Percentiles rank a stretch among this genome's conserved stretches.
phyloP scores from a whole-genome alignment of 2,113 vertebrate species.

The Bos javanicus region DNA sequence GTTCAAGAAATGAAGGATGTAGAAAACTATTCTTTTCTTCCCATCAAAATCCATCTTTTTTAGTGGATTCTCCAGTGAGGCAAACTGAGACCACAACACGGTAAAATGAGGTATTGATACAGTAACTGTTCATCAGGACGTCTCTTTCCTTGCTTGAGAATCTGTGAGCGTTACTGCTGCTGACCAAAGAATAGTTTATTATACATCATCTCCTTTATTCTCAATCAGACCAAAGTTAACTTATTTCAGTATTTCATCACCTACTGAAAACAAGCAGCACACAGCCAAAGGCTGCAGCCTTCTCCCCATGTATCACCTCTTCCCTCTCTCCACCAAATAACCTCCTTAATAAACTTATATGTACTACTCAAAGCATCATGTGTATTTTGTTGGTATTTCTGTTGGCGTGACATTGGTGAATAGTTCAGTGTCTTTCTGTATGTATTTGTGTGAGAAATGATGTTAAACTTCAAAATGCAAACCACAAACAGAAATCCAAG shows the following conservation, averaged over 20 bases:
- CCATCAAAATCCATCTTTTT: conserved; percentile 55
- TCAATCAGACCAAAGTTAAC: conserved; percentile 29
- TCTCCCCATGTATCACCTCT: background rate
- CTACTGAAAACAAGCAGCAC: background rate
- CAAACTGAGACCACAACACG: conserved; percentile 70
- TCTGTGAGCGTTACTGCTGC: conserved; percentile 42
- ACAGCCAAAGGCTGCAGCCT: background rate
- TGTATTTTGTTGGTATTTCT: conserved; percentile 27
- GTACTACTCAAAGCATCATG: background rate
- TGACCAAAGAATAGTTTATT: conserved; percentile 50
- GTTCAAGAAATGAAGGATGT: conserved; percentile 32
- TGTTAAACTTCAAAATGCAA: conserved; percentile 59
- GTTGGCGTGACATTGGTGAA: conserved; percentile 23
- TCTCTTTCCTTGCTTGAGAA: conserved; percentile 43
- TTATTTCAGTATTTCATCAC: conserved; percentile 3
- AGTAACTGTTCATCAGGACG: conserved; percentile 47
- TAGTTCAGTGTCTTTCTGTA: background rate
- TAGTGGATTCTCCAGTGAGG: conserved; percentile 59
- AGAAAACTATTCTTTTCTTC: conserved; percentile 56
- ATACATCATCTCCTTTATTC: conserved; percentile 45
- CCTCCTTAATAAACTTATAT: background rate
- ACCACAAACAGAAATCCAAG: conserved; percentile 69
- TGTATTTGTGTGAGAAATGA: background rate
- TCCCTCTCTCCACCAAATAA: background rate
- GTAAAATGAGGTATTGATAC: conserved; percentile 79